phyloP scores from a whole-genome alignment of 1,140 invertebrate genomes.

The Drosophila hydei region DNA sequence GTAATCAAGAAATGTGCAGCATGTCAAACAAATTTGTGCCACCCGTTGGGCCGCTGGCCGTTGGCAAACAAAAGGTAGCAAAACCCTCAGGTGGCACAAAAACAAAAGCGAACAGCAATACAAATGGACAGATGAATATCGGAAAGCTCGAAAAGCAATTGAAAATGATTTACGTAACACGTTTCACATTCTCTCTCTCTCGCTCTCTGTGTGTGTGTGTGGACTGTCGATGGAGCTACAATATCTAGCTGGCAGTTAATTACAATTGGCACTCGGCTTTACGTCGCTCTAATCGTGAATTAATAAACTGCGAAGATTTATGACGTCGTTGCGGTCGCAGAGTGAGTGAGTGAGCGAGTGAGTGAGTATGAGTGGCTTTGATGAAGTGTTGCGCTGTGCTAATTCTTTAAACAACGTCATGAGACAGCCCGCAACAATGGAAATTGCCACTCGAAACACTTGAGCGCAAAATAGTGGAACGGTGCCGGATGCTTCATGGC shows the following conservation, averaged over 20 bases:
- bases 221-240: constrained; percentile 18
- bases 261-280: constrained; percentile 62
- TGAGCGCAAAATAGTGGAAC: constrained; percentile 13
- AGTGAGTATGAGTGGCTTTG: constrained; percentile 21
- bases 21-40: constrained; percentile 17
- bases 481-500: background rate
- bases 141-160: constrained; percentile 71
- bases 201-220: background rate
- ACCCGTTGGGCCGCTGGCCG: background rate
- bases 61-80: background rate
- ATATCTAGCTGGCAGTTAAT: constrained; percentile 70
- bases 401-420: constrained; percentile 41
- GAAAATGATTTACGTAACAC: constrained; percentile 73
- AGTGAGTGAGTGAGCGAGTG: background rate
- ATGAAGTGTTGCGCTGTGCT: constrained; percentile 41
- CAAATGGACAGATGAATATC: constrained; percentile 38
- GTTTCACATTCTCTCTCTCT: background rate
- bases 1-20: background rate
- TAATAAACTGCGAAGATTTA: constrained; percentile 77
- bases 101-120: constrained; percentile 34
- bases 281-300: constrained; percentile 64
- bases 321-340: constrained; percentile 24
- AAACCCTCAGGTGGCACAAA: constrained; percentile 4
- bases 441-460: constrained; percentile 60
- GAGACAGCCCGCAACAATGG: constrained; percentile 50